Evolutionary conservation across 2,888 invertebrate species (phyloP).

Genomic region (Mythimna lalbum): DNA sequence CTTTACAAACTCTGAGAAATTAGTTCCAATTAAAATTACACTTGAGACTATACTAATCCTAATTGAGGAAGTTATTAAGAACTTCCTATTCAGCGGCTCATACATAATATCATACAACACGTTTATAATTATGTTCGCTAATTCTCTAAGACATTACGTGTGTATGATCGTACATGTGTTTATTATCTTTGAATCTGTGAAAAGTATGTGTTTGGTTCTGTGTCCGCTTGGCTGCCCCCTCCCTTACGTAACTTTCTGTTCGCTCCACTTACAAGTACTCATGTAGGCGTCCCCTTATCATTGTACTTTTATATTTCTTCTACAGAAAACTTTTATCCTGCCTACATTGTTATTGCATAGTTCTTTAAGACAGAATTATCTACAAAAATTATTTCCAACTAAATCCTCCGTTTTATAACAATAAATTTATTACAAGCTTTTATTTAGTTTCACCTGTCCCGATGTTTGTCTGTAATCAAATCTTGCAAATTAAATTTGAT

Average conservation of each 20-base stretch:
- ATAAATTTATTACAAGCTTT: no score
- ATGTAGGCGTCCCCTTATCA: constrained; percentile 45
- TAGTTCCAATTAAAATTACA: constrained; percentile 45
- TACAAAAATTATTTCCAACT: constrained; percentile 7
- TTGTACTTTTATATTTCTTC: constrained; percentile 53
- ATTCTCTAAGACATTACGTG: constrained; percentile 57
- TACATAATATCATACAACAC: constrained; percentile 42
- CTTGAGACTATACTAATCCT: constrained; percentile 27
- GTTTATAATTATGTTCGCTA: constrained; percentile 46
- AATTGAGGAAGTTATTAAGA: constrained; percentile 61
- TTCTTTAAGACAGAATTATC: constrained; percentile 18
- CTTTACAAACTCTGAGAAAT: constrained; percentile 41
- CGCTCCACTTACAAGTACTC: constrained; percentile 56
- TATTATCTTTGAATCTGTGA: constrained; percentile 56
- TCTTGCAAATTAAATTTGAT: no score
- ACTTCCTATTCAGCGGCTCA: constrained; percentile 56
- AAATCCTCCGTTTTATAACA: constrained; percentile 17
- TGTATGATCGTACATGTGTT: constrained; percentile 41
- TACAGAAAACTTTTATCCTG: constrained; percentile 46
- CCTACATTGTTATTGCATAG: constrained; percentile 33
- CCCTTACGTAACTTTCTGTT: constrained; percentile 56
- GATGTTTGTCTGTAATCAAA: no score
- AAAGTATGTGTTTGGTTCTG: constrained; percentile 46
- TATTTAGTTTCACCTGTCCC: no score
- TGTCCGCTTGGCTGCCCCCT: constrained; percentile 53